Evolutionary conservation across 2,113 vertebrate species (phyloP), one percentile per base, ranked within the genome.

Genomic region (Prinia subflava): DNA sequence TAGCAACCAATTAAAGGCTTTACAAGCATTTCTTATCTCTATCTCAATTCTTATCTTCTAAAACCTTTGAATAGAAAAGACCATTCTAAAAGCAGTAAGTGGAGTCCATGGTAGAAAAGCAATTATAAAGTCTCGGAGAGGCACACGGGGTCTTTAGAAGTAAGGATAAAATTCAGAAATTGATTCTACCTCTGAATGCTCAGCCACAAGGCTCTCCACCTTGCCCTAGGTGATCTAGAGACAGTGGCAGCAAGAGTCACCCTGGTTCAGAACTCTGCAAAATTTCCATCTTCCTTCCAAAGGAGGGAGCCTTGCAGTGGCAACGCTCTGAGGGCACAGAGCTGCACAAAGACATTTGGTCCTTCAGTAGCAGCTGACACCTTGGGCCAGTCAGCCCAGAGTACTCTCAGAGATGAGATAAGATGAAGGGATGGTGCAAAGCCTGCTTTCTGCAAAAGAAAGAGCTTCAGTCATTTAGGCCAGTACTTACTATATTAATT

Each of bases 1-100:
- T 28, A 81, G 53, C 35, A 91, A 78, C 68, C 92, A 95, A 86
- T 95, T 96, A 96, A 95, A 94, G 47, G 15, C 15, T 60, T 90
- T 75, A 49, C 64, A 83, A 74, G 47, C 44, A 7, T 57, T 92
- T 89, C 90, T 95, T 96, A 93, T 90, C 87, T 95, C 63, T 56
- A 23, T 78, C 68, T 86, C 76, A 92, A 76, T 46, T 88, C 78
- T 94, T 95, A 94, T 95, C 91, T 86, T 85, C 63, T 80, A 63
- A 94, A 92, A 83, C 55, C 82, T 95, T 67, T 83, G 83, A 93
- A 80, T 60, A 79, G 65, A 74, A 93, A 95, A 92, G 64, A 67
- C 35, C 12, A 41, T 55, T 92, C 63, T 73, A 46, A 83, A 91
- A 63, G 63, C 75, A 80, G 46, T 86, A 80, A 95, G 71, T 37